These are phyloP conservation scores for Strix uralensis DNA, from an alignment of 2,113 vertebrate species.

Conservation along the genomic window DNA sequence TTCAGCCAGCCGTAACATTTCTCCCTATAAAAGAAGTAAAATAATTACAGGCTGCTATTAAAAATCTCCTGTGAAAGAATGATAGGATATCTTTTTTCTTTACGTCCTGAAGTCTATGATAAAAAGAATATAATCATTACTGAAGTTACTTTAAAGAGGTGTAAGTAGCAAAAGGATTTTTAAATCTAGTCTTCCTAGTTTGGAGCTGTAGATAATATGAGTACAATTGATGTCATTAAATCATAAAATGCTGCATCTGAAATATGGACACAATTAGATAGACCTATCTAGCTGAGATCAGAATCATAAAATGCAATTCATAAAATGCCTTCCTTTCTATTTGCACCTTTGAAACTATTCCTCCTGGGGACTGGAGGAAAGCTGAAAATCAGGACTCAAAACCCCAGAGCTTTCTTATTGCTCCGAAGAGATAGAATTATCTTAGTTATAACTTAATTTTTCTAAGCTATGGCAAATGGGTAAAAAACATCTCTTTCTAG, in stretches of 20 bases:
- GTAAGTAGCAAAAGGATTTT: background rate
- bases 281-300: background rate
- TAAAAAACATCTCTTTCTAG: background rate
- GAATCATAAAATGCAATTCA: background rate
- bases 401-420: background rate
- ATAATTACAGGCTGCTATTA: background rate
- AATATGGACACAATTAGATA: background rate
- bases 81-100: background rate
- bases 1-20: background rate
- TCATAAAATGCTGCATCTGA: background rate
- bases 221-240: background rate
- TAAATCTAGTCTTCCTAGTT: background rate
- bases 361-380: background rate
- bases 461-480: background rate
- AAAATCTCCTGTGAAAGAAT: background rate
- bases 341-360: background rate
- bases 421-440: background rate
- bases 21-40: background rate
- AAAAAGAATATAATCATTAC: background rate
- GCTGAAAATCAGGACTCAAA: background rate
- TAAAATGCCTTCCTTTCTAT: background rate
- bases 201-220: background rate
- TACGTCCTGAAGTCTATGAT: background rate
- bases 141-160: background rate
- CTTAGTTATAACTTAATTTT: background rate